phyloP scores from a whole-genome alignment of 2,888 invertebrate genomes.

The Myopa tessellatipennis region DNA sequence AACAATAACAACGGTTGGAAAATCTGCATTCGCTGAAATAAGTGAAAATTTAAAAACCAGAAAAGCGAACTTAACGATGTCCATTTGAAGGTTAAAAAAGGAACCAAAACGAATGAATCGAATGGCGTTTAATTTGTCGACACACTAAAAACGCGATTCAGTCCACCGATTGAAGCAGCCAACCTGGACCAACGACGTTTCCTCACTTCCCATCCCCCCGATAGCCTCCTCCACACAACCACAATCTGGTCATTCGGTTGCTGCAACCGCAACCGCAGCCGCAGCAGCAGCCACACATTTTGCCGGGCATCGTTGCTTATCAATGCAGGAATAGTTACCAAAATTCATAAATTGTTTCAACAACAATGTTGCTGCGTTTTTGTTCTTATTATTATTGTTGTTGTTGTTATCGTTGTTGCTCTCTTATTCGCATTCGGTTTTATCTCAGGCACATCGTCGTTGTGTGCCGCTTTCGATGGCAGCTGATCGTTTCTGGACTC shows the following conservation, averaged over 20 bases:
- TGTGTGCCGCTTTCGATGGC: background rate
- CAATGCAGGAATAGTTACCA: background rate
- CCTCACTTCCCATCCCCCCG: too few species aligned
- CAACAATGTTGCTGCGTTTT: background rate
- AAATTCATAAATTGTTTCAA: background rate
- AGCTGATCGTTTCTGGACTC: background rate
- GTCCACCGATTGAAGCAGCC: background rate
- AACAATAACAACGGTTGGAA: too few species aligned
- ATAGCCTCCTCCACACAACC: background rate
- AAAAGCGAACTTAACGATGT: too few species aligned
- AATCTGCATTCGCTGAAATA: too few species aligned
- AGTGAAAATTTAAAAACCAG: too few species aligned
- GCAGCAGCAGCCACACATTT: background rate
- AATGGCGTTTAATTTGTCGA: background rate
- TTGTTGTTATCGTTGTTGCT: slow-evolving; percentile 8
- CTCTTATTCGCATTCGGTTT: slow-evolving; percentile 8
- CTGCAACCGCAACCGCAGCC: background rate
- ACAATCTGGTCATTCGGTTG: background rate
- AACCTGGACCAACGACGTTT: too few species aligned
- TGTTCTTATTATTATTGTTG: background rate
- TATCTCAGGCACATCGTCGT: background rate
- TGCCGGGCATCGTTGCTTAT: background rate
- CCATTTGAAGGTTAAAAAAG: too few species aligned
- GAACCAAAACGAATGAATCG: background rate
- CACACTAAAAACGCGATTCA: background rate